Evolutionary conservation across 2,113 vertebrate genomes (phyloP).

Genomic region (Psettodes erumei): DNA sequence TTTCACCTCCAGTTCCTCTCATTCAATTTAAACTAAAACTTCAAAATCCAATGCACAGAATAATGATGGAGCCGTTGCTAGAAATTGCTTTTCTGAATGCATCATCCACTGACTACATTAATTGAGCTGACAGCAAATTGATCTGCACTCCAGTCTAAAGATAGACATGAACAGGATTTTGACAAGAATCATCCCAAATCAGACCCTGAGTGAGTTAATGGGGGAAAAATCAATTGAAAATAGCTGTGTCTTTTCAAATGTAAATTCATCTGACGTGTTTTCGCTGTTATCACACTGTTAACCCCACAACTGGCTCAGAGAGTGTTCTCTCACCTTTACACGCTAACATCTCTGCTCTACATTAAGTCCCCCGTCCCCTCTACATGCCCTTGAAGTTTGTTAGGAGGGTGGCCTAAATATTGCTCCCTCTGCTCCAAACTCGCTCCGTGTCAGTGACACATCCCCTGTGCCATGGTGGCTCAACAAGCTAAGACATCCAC

Average conservation of each 20-base stretch:
- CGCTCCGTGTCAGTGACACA: slow-evolving; percentile 40
- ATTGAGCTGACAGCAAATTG: slow-evolving; percentile 26
- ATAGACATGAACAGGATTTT: slow-evolving; percentile 37
- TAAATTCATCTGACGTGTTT: not conserved
- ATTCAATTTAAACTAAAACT: slow-evolving; percentile 33
- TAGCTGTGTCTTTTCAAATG: not conserved
- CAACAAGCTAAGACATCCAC: not conserved
- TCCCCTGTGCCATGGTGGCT: slow-evolving; percentile 18
- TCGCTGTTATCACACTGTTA: not conserved
- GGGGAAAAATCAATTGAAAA: not conserved
- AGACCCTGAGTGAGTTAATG: not conserved
- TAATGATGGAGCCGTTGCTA: not conserved
- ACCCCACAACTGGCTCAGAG: slow-evolving; percentile 21
- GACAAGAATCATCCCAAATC: slow-evolving; percentile 19
- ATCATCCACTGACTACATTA: slow-evolving; percentile 12
- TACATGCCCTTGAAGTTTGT: slow-evolving; percentile 54
- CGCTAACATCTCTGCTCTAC: slow-evolving; percentile 36
- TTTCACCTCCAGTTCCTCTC: slow-evolving; percentile 16
- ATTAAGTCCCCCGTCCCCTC: slow-evolving; percentile 18
- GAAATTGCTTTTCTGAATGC: slow-evolving; percentile 39
- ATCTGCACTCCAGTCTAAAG: slow-evolving; percentile 23
- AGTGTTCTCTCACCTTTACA: slow-evolving; percentile 43
- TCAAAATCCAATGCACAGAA: slow-evolving; percentile 2
- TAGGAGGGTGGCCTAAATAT: slow-evolving; percentile 63
- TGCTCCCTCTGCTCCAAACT: slow-evolving; percentile 38